phyloP scores from a whole-genome alignment of 2,888 invertebrate genomes.

The Eupithecia inturbata region DNA sequence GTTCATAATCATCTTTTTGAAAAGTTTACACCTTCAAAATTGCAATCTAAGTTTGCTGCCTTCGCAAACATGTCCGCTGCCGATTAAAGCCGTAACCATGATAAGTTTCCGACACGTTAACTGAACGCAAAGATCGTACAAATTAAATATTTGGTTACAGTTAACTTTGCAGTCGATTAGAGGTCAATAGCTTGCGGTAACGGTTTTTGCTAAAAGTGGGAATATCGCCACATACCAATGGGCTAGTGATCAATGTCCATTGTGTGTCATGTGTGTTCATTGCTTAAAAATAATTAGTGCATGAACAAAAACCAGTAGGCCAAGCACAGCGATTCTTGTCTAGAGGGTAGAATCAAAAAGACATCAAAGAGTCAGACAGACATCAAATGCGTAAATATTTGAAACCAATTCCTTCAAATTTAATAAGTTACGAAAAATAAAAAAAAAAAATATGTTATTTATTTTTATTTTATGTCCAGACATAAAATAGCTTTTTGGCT shows the following conservation, averaged over 20 bases:
- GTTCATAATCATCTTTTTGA: not conserved
- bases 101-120: constrained; percentile 62
- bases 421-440: not conserved
- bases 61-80: not conserved
- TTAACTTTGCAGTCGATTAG: constrained; percentile 73
- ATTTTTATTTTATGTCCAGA: no score
- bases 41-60: not conserved
- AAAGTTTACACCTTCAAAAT: not conserved
- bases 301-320: not conserved
- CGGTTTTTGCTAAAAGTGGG: constrained; percentile 55
- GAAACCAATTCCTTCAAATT: not conserved
- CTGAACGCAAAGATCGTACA: constrained; percentile 59
- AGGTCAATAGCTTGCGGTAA: constrained; percentile 66
- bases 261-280: no score
- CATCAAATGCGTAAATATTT: not conserved
- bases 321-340: not conserved
- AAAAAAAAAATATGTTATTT: no score
- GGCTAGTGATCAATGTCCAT: not conserved
- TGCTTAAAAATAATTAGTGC: not conserved
- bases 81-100: constrained; percentile 44
- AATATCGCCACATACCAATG: constrained; percentile 38
- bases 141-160: constrained; percentile 78
- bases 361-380: no score
- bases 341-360: not conserved
- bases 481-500: not conserved